These are phyloP conservation scores for Syngnathus scovelli DNA, from an alignment of 2,113 vertebrate genomes.

Conservation along the genomic window DNA sequence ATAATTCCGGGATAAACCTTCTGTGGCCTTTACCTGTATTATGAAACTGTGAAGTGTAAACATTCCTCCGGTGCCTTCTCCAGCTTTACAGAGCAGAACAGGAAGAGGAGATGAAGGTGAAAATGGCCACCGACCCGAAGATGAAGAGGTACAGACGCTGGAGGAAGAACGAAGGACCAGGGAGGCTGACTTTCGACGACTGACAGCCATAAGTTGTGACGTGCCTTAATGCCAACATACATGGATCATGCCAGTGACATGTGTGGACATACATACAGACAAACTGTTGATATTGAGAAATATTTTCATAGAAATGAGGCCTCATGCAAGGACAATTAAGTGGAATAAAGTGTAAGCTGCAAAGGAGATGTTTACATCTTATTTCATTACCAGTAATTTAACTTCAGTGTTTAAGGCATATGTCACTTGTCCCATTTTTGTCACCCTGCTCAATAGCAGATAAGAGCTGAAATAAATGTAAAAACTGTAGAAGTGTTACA, in stretches of 20 bases:
- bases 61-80: background rate
- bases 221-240: constrained; percentile 39
- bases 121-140: constrained; percentile 87
- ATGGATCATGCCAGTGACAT: constrained; percentile 4
- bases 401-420: background rate
- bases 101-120: constrained; percentile 93
- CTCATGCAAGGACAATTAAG: background rate
- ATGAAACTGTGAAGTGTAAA: background rate
- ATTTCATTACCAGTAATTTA: background rate
- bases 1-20: no score
- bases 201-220: constrained; percentile 50
- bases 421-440: background rate
- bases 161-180: constrained; percentile 95
- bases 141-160: constrained; percentile 97
- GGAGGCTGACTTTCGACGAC: constrained; percentile 90
- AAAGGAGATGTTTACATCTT: constrained; percentile 13
- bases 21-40: no score
- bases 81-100: constrained; percentile 86
- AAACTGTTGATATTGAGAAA: constrained; percentile 39
- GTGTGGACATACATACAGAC: constrained; percentile 16
- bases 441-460: background rate
- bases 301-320: constrained; percentile 42
- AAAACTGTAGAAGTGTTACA: no score
- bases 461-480: background rate
- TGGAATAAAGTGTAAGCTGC: constrained; percentile 30